phyloP scores from a whole-genome alignment of 1,140 invertebrate genomes.

The Drosophila dunni region DNA sequence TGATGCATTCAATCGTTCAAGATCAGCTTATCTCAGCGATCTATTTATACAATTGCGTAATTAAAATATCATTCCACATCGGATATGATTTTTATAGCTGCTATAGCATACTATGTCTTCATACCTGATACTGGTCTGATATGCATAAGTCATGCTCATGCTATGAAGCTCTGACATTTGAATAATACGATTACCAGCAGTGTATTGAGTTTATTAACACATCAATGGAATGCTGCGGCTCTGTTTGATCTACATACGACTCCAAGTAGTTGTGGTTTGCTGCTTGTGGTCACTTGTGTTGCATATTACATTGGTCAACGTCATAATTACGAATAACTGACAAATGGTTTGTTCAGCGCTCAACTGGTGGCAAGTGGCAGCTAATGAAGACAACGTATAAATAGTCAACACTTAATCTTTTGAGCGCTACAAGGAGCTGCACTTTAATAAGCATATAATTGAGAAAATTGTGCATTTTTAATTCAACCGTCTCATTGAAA shows the following conservation, averaged over 20 bases:
- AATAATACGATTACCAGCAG: slow-evolving; percentile 56
- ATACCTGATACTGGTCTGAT: slow-evolving; percentile 35
- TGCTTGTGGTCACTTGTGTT: slow-evolving; percentile 25
- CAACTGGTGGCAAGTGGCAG: slow-evolving; percentile 50
- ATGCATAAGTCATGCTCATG: slow-evolving; percentile 60
- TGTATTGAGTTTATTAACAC: slow-evolving; percentile 71
- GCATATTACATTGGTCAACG: slow-evolving; percentile 54
- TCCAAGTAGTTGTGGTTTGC: slow-evolving; percentile 10
- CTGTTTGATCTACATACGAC: slow-evolving; percentile 56
- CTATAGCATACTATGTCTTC: slow-evolving; percentile 45
- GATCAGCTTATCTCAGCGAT: slow-evolving; percentile 65
- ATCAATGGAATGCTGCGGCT: slow-evolving; percentile 71
- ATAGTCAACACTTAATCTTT: slow-evolving; percentile 17
- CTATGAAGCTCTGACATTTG: slow-evolving; percentile 58
- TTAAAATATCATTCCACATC: slow-evolving; percentile 68
- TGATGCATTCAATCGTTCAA: slow-evolving; percentile 25
- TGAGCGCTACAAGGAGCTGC: slow-evolving; percentile 10
- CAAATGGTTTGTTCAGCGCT: slow-evolving; percentile 7
- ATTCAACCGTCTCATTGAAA: too few relatives aligned
- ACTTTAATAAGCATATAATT: neutral
- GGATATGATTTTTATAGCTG: slow-evolving; percentile 2
- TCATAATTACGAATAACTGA: slow-evolving; percentile 45
- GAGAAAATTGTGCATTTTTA: neutral
- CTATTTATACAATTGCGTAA: slow-evolving; percentile 76
- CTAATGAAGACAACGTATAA: slow-evolving; percentile 41